Conservation (phyloP, 2,888 invertebrate genomes). For the Amphipyra berbera region DNA sequence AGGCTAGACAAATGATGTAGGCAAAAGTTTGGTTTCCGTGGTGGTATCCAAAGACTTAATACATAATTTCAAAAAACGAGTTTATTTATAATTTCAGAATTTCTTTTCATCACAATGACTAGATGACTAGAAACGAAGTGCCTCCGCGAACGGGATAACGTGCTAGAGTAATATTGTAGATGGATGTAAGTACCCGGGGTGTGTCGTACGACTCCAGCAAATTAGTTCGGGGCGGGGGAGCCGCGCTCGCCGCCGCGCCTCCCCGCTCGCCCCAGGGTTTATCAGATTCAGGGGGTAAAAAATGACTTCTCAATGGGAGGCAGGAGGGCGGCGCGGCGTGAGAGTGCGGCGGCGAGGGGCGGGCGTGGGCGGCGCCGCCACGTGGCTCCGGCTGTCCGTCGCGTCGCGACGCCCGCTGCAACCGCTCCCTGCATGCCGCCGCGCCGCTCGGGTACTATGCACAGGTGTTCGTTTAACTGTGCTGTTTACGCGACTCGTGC, state of each 20-base stretch:
- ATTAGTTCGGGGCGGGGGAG: conserved; percentile 90
- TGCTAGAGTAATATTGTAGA: conserved; percentile 89
- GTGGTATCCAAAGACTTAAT: too few relatives aligned
- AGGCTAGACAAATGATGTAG: neutral
- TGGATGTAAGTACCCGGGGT: conserved; percentile 89
- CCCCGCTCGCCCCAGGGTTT: conserved; percentile 80
- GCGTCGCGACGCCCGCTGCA: conserved; percentile 75
- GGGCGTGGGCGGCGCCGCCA: conserved; percentile 87
- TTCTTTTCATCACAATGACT: conserved; percentile 78
- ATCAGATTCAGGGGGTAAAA: conserved; percentile 89
- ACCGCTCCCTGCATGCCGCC: conserved; percentile 60
- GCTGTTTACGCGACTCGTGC: conserved; percentile 62
- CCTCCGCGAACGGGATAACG: conserved; percentile 88
- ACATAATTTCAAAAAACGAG: neutral
- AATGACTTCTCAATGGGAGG: conserved; percentile 89
- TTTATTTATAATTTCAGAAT: conserved; percentile 74
- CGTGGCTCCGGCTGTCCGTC: conserved; percentile 77
- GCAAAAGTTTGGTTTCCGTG: too few relatives aligned
- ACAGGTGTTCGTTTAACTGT: conserved; percentile 67
- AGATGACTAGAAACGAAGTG: conserved; percentile 86
- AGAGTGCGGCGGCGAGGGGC: conserved; percentile 76
- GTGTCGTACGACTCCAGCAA: conserved; percentile 89
- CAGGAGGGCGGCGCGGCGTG: conserved; percentile 78
- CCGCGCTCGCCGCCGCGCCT: conserved; percentile 73
- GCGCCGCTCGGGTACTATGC: conserved; percentile 64